These are phyloP conservation scores for Eciton burchellii DNA, from an alignment of 1,140 invertebrate genomes.

Conservation along the genomic window DNA sequence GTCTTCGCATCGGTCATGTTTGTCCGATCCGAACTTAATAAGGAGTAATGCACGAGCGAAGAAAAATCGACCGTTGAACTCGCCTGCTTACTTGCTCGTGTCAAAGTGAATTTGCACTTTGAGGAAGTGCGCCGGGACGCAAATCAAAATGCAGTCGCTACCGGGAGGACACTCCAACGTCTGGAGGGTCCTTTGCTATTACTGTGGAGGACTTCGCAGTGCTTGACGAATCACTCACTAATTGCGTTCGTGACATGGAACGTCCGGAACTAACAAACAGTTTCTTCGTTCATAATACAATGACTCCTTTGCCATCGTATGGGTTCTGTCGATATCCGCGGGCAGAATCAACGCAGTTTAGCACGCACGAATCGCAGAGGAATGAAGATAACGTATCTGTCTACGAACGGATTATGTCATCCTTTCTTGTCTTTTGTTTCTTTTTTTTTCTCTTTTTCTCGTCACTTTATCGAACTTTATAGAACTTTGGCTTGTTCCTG, in stretches of 20 bases:
- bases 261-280: slow-evolving; percentile 83
- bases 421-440: too few relatives aligned
- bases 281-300: slow-evolving; percentile 75
- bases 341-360: not conserved
- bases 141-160: slow-evolving; percentile 85
- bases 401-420: not conserved
- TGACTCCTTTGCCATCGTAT: slow-evolving; percentile 44
- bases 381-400: not conserved
- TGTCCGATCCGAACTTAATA: slow-evolving; percentile 6
- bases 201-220: slow-evolving; percentile 80
- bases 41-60: slow-evolving; percentile 21
- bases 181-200: slow-evolving; percentile 82
- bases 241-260: slow-evolving; percentile 85
- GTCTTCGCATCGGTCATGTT: slow-evolving; percentile 18
- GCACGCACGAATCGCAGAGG: too few relatives aligned
- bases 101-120: slow-evolving; percentile 79
- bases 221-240: slow-evolving; percentile 85
- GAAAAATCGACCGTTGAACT: slow-evolving; percentile 53
- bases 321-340: slow-evolving; percentile 1
- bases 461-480: not conserved
- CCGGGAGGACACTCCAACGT: slow-evolving; percentile 79
- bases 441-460: too few relatives aligned
- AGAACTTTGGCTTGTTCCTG: not conserved
- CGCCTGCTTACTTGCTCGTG: slow-evolving; percentile 57
- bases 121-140: slow-evolving; percentile 81